These are phyloP conservation scores for Holacanthella duospinosa DNA, from an alignment of 2,888 invertebrate genomes.

Conservation along the genomic window DNA sequence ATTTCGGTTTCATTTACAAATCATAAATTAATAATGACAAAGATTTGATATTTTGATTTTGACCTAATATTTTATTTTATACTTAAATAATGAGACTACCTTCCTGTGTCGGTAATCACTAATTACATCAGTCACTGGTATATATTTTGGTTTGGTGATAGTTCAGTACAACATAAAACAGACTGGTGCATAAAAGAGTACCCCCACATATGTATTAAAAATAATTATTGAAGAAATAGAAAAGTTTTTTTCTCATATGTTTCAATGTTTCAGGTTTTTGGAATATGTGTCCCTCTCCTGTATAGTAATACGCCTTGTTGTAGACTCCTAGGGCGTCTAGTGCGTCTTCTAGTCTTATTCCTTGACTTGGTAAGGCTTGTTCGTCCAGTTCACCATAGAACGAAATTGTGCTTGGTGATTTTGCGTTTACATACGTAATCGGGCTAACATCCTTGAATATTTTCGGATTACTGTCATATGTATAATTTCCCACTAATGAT, in stretches of 20 bases:
- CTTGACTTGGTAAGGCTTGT: background rate
- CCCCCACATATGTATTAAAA: no score
- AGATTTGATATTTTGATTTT: no score
- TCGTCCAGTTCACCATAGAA: slow-evolving; percentile 8
- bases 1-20: no score
- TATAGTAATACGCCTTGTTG: background rate
- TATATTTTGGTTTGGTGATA: no score
- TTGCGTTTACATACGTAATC: background rate
- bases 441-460: background rate
- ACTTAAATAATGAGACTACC: no score
- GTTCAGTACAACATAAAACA: no score
- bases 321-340: background rate
- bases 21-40: no score
- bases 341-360: background rate
- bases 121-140: no score
- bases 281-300: background rate
- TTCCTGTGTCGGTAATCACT: no score
- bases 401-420: slow-evolving; percentile 5
- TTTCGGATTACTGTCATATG: background rate
- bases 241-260: background rate
- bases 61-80: no score
- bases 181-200: no score
- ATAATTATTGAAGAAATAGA: background rate
- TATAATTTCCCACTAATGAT: slow-evolving; percentile 1
- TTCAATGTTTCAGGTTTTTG: background rate